phyloP scores from a whole-genome alignment of 2,113 vertebrate species.

The Pteronura brasiliensis region DNA sequence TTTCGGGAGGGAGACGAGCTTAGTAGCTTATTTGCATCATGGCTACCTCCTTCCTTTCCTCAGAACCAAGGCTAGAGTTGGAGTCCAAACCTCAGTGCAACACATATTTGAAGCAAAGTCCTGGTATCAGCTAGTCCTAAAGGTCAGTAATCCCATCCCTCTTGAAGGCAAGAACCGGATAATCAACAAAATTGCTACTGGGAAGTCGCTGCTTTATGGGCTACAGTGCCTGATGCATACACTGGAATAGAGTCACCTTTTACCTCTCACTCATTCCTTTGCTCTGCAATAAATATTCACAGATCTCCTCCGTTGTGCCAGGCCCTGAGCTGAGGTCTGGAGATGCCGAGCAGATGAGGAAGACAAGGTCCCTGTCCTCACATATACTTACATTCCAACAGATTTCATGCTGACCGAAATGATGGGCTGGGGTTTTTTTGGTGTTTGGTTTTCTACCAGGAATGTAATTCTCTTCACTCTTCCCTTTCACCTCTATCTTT shows the following conservation, averaged over 20 bases:
- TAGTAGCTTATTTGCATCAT: not conserved
- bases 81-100: not conserved
- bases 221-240: not conserved
- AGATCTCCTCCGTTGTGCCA: not conserved
- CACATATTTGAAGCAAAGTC: not conserved
- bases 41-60: not conserved
- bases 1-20: not conserved
- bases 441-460: not conserved
- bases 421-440: not conserved
- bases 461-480: not conserved
- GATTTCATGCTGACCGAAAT: not conserved
- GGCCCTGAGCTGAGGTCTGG: not conserved
- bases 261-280: not conserved
- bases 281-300: not conserved
- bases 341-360: not conserved
- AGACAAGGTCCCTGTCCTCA: not conserved
- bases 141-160: not conserved
- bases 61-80: not conserved
- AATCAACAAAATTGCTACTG: not conserved
- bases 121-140: not conserved
- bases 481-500: not conserved
- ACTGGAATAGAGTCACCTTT: not conserved
- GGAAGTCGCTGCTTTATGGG: not conserved
- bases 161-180: not conserved
- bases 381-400: not conserved